Conservation (phyloP, 2,888 invertebrate genomes). For the Ryuthela nishihirai region DNA sequence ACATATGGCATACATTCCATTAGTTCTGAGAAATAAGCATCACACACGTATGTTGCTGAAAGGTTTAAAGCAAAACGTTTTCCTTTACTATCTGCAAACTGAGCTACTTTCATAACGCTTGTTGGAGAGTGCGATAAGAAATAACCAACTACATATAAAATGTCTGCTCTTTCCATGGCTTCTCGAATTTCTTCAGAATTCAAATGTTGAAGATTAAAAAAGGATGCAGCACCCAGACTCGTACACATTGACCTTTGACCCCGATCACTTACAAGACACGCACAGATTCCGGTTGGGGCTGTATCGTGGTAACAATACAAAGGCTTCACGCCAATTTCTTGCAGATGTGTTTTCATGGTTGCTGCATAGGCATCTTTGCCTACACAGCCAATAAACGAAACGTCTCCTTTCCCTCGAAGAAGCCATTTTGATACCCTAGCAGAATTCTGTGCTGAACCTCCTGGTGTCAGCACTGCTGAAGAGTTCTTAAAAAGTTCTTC, state of each 20-base stretch:
- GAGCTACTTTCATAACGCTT: no score
- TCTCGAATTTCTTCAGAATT: conserved; percentile 1
- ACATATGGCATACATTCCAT: conserved; percentile 80
- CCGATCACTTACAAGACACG: conserved; percentile 17
- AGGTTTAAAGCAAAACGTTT: conserved; percentile 85
- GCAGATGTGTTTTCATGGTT: conserved; percentile 10
- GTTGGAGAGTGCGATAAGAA: conserved; percentile 23
- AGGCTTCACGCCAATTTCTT: conserved; percentile 18
- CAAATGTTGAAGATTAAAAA: conserved; percentile 12
- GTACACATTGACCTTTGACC: conserved; percentile 21
- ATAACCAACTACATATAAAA: conserved; percentile 23
- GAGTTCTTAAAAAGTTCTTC: conserved; percentile 7
- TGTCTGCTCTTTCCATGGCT: conserved; percentile 4
- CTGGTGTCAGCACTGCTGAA: conserved; percentile 8
- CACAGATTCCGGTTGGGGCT: conserved; percentile 22
- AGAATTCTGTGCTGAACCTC: conserved; percentile 36
- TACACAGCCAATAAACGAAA: conserved; percentile 22
- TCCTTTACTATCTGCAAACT: conserved; percentile 50
- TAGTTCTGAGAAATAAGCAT: conserved; percentile 76
- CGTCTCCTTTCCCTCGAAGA: conserved; percentile 11
- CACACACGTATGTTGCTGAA: conserved; percentile 90
- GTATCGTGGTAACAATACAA: conserved; percentile 12
- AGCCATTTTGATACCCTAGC: conserved; percentile 33
- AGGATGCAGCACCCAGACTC: conserved; percentile 17
- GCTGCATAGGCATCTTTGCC: conserved; percentile 23